Base-by-base conservation (phyloP, 2,113 vertebrate species). In the Chlamydotis undulata region DNA sequence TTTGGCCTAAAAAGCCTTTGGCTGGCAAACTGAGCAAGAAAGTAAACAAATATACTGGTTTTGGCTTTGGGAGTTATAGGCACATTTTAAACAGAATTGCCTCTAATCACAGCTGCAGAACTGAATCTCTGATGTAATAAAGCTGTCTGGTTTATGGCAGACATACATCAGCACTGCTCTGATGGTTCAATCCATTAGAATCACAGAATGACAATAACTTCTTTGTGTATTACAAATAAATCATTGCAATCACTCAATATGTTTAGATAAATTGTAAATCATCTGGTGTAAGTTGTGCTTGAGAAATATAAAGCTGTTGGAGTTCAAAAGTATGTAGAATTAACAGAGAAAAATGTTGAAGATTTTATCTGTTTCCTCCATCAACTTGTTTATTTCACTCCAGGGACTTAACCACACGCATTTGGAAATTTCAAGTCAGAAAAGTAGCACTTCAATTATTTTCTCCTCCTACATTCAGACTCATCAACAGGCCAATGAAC, bases 31-130 rank as follows among this genome's bases (percentile, higher is more conserved):
- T 12, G 28, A 84, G 41, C 39, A 82, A 87, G 80, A 78, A 96
- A 89, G 56, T 87, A 94, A 96, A 95, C 88, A 96, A 83, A 95
- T 93, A 76, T 78, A 28, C 50, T 71, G 37, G 65, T 95, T 81
- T 94, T 92, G 95, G 81, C 83, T 89, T 83, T 84, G 79, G 61
- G 81, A 96, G 61, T 95, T 89, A 91, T 73, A 84, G 86, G 67
- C 69, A 91, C 35, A 93, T 93, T 96, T 96, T 84, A 94, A 93
- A 82, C 14, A 92, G 77, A 92, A 82, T 87, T 93, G 92, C 92
- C 61, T 95, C 91, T 97, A 96, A 95, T 93, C 89, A 93, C 92
- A 94, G 96, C 95, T 96, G 96, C 86, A 89, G 70, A 94, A 61
- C 86, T 82, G 59, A 87, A 76, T 94, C 76, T 95, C 94, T 87